Evolutionary conservation across 2,888 invertebrate species (phyloP), one percentile per base, ranked within the genome.

Genomic region (Hyposoter didymator): DNA sequence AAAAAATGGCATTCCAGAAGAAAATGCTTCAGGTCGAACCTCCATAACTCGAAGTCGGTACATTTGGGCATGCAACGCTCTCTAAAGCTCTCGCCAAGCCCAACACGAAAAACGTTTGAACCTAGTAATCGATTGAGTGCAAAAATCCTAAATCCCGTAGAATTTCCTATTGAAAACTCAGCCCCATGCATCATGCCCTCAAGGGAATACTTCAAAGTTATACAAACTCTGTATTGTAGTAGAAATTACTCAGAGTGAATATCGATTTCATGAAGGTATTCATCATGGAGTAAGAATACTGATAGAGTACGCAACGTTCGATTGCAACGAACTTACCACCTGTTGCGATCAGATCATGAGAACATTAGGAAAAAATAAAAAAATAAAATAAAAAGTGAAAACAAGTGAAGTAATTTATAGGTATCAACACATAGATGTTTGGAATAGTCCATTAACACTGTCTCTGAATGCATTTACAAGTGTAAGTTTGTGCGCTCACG

Each of bases 401-500:
- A 22, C 47, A 59, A 59, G 22, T 49, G 47, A 78, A 45, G 73
- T 64, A 67, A 67, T 78, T 73, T 70, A 43, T 32, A 14, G 62
- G 6, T 52, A 45, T 52, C 45, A 55, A 6, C 35, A 55, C 35
- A 69, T 32, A n/a, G 35, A 12, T 73, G 55, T 67, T 67, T 73
- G 73, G 22, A 67, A 55, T 74, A 73, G 83, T 59, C 39, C 59
- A 59, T 83, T 78, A 82, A 82, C 62, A 28, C 19, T 47, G 59
- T 39, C 14, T 69, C 69, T 69, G 32, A 19, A 39, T 52, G 22
- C 55, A 19, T 78, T 45, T 59, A 32, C 28, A 22, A 64, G 43
- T 35, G 52, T 35, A 39, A 0, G 39, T 39, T 39, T 39, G 39
- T 1, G 10, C 39, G 10, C 39, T 39, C 39, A 39, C 39, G 39